Base-by-base conservation (phyloP, 2,113 vertebrate genomes). In the Mus pahari region DNA sequence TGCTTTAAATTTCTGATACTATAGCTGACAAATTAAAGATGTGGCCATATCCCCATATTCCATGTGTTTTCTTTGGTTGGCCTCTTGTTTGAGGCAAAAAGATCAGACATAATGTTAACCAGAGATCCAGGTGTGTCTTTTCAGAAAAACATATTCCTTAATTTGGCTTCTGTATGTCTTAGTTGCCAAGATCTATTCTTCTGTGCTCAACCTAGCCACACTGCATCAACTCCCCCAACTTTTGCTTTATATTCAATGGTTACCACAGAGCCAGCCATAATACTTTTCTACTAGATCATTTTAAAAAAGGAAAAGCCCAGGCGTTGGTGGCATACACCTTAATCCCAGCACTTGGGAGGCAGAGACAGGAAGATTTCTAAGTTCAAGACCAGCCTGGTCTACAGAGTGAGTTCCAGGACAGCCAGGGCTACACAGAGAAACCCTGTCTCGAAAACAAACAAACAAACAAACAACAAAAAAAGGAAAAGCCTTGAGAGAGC, bases 71-170 rank as follows among this genome's bases (percentile, higher is more conserved):
- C 70, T 79, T 0, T 94, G 88, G 92, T 58, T 98, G 96, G 82
- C 90, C 90, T 97, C 97, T 96, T 96, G 66, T 97, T 75, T 94
- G 55, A 98, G 96, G 97, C 95, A 98, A 94, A 95, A 48, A 98
- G 91, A 98, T 97, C 95, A 97, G 90, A 94, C 97, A 97, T 96
- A 94, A 98, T 98, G 92, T 97, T 97, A 98, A 98, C 94, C 96
- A 98, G 90, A 89, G 92, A 95, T 95, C 96, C 96, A 98, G 97
- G 98, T 98, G 97, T 97, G 96, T 86, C 93, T 96, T 96, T 97
- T 96, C 97, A 97, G 97, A 98, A 98, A 97, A 96, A 92, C 66
- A 97, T 86, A 68, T 97, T 97, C 92, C 90, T 96, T 93, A 97
- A 78, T 92, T 97, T 97, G 94, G 95, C 97, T 98, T 98, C 97